Percentiles rank a stretch among this genome's conserved stretches.
Evolutionary conservation across 2,797 vertebrate genomes (phyloP).

Genomic region (Helostoma temminkii): DNA sequence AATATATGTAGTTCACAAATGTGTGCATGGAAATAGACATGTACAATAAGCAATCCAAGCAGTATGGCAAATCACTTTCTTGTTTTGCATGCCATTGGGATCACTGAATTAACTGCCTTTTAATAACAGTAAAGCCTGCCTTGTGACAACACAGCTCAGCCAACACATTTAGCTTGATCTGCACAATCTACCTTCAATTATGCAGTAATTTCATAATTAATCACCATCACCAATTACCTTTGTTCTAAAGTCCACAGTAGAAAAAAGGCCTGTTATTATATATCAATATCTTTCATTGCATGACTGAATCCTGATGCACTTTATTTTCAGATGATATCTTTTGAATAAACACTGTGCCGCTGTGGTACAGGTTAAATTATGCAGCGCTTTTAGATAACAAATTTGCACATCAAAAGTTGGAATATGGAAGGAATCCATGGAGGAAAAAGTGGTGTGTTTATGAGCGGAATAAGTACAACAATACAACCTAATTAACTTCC

Average conservation of each 20-base stretch:
- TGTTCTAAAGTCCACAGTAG: background rate
- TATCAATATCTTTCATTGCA: conserved; percentile 6
- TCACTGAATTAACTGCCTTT: conserved; percentile 27
- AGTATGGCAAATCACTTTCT: conserved; percentile 8
- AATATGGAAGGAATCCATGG: conserved; percentile 1
- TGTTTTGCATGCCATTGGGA: conserved; percentile 1
- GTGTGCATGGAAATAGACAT: background rate
- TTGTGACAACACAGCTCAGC: conserved; percentile 13
- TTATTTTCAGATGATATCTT: conserved; percentile 26
- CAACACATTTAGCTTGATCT: background rate
- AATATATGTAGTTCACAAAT: conserved; percentile 3
- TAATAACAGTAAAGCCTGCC: conserved; percentile 17
- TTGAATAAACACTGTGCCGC: conserved; percentile 38
- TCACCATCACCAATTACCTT: conserved; percentile 2
- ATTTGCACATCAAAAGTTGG: conserved; percentile 39
- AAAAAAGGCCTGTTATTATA: conserved; percentile 6
- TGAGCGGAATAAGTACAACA: conserved; percentile 54
- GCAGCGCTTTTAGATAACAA: conserved; percentile 27
- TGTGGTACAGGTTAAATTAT: conserved; percentile 24
- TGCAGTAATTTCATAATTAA: conserved; percentile 5
- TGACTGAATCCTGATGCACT: conserved; percentile 27
- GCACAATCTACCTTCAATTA: background rate
- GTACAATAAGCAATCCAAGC: conserved; percentile 13
- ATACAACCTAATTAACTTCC: conserved; percentile 61
- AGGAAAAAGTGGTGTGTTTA: conserved; percentile 31